Percentiles rank a stretch among this genome's conserved stretches.
Evolutionary conservation across 2,797 vertebrate species (phyloP).

Genomic region (Pseudochirops cupreus): DNA sequence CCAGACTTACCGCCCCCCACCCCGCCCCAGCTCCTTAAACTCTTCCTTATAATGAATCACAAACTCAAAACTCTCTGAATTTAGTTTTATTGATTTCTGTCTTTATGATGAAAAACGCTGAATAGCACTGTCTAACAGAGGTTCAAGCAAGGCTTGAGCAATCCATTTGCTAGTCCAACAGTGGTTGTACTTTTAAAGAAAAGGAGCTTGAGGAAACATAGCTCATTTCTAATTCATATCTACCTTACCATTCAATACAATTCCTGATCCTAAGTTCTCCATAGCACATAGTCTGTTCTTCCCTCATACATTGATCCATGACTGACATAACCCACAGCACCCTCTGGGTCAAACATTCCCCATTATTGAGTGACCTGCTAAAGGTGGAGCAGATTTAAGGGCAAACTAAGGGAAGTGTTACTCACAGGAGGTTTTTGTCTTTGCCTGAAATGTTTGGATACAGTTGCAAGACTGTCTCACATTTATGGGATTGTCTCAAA

Average conservation of each 20-base stretch:
- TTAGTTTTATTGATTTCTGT: conserved; percentile 9
- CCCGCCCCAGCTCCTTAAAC: neutral
- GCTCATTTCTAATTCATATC: conserved; percentile 36
- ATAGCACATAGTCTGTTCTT: conserved; percentile 34
- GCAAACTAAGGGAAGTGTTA: conserved; percentile 38
- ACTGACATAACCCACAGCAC: conserved; percentile 10
- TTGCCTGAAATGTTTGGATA: conserved; percentile 31
- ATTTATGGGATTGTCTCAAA: conserved; percentile 16
- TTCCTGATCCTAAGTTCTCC: conserved; percentile 38
- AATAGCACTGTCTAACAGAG: conserved; percentile 12
- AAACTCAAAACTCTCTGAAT: neutral
- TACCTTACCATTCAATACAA: conserved; percentile 26
- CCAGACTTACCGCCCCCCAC: neutral
- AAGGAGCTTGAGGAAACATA: neutral
- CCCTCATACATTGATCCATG: conserved; percentile 30
- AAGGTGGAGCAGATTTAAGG: conserved; percentile 7
- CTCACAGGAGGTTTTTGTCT: neutral
- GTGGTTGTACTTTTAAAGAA: conserved; percentile 42
- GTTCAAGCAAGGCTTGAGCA: conserved; percentile 22
- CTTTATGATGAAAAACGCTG: neutral
- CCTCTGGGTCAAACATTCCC: conserved; percentile 19
- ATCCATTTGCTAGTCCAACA: neutral
- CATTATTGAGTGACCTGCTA: conserved; percentile 30
- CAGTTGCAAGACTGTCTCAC: neutral
- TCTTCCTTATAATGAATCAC: neutral